Evolutionary conservation across 2,888 invertebrate genomes (phyloP).

Genomic region (Clostera curtula): DNA sequence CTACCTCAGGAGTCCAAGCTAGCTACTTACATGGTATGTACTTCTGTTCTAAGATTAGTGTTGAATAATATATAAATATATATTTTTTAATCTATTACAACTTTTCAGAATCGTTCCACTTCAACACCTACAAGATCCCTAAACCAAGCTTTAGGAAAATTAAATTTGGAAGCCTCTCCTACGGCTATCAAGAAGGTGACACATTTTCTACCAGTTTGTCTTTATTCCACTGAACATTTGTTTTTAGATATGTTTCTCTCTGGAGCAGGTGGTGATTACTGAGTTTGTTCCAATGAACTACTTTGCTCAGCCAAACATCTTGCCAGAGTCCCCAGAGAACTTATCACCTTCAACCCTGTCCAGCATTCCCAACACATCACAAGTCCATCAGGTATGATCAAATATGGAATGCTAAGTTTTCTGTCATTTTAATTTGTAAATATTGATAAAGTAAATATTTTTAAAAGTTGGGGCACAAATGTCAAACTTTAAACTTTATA

Average conservation of each 20-base stretch:
- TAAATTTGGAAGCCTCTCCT: slow-evolving; percentile 52
- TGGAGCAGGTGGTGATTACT: slow-evolving; percentile 40
- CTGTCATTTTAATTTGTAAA: too few relatives aligned
- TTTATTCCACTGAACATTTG: not conserved
- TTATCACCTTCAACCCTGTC: slow-evolving; percentile 41
- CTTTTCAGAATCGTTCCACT: slow-evolving; percentile 51
- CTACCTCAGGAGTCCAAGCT: slow-evolving; percentile 90
- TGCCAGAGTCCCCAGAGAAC: slow-evolving; percentile 51
- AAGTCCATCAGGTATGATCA: slow-evolving; percentile 57
- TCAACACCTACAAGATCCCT: slow-evolving; percentile 46
- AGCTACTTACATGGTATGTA: slow-evolving; percentile 85
- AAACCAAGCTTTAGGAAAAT: slow-evolving; percentile 44
- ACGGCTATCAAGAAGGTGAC: slow-evolving; percentile 46
- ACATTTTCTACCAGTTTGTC: not conserved
- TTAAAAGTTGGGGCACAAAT: too few relatives aligned
- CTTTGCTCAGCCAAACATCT: slow-evolving; percentile 34
- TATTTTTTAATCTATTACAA: slow-evolving; percentile 2
- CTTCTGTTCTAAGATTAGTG: slow-evolving; percentile 4
- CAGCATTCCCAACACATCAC: slow-evolving; percentile 32
- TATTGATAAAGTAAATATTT: too few relatives aligned
- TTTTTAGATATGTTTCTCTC: slow-evolving; percentile 4
- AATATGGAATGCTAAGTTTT: not conserved
- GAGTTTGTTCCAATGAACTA: slow-evolving; percentile 62
- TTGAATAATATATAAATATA: not conserved
- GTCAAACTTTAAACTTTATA: too few relatives aligned